A percentile compares a stretch with the other conserved stretches of the same genome.
These are phyloP conservation scores for Scaptodrosophila latifasciaeformis DNA, from an alignment of 2,888 invertebrate genomes.

Conservation along the genomic window DNA sequence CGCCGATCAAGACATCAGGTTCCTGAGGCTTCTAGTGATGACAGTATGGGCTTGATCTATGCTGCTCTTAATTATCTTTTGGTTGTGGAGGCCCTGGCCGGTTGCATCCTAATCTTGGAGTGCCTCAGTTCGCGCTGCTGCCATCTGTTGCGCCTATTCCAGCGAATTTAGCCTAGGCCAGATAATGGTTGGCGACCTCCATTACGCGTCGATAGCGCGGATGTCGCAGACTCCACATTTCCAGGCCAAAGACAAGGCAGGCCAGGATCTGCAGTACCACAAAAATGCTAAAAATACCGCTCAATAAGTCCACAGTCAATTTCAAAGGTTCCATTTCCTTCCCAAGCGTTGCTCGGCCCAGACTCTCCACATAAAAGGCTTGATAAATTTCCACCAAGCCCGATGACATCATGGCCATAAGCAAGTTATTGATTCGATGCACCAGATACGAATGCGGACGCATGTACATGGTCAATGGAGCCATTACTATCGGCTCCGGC, in stretches of 20 bases:
- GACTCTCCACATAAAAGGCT: constrained; percentile 47
- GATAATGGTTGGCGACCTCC: constrained; percentile 29
- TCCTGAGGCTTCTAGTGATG: background rate
- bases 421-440: constrained; percentile 40
- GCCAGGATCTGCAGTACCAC: constrained; percentile 38
- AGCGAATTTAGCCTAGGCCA: constrained; percentile 18
- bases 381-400: constrained; percentile 53
- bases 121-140: constrained; percentile 11
- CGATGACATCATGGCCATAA: constrained; percentile 56
- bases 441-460: constrained; percentile 59
- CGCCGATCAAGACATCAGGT: background rate
- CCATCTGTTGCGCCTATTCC: background rate
- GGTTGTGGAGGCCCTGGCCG: constrained; percentile 3
- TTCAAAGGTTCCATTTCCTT: constrained; percentile 41
- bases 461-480: constrained; percentile 65
- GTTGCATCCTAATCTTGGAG: constrained; percentile 37
- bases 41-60: constrained; percentile 37
- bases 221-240: constrained; percentile 27
- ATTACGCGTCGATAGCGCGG: constrained; percentile 25
- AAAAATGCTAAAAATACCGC: constrained; percentile 55
- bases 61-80: constrained; percentile 37
- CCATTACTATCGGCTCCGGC: constrained; percentile 44
- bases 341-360: background rate
- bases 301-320: constrained; percentile 48
- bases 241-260: constrained; percentile 52